Percentiles rank a stretch among this genome's conserved stretches.
These are phyloP conservation scores for Ctenopoma multispine DNA, from an alignment of 2,797 vertebrate species.

Conservation along the genomic window DNA sequence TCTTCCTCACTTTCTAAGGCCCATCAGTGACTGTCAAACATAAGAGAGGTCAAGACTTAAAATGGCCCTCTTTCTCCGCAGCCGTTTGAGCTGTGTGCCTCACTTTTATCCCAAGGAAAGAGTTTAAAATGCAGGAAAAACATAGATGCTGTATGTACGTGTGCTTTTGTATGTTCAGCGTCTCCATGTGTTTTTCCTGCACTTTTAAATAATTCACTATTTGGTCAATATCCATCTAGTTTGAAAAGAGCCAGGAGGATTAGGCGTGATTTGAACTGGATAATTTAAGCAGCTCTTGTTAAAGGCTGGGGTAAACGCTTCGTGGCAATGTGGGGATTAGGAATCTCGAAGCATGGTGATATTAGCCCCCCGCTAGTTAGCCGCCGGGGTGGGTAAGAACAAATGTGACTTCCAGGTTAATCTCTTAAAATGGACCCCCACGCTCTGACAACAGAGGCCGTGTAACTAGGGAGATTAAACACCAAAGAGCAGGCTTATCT, in stretches of 20 bases:
- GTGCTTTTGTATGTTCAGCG: background rate
- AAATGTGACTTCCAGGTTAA: slow-evolving; percentile 76
- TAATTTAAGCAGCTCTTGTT: slow-evolving; percentile 73
- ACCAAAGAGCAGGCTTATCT: slow-evolving; percentile 74
- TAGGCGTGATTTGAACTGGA: slow-evolving; percentile 70
- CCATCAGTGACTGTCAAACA: slow-evolving; percentile 60
- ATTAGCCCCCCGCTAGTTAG: slow-evolving; percentile 75
- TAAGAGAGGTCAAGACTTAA: slow-evolving; percentile 56
- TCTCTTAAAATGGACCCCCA: slow-evolving; percentile 73
- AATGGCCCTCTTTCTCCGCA: slow-evolving; percentile 34
- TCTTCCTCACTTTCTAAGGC: slow-evolving; percentile 55
- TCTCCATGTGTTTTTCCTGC: slow-evolving; percentile 6
- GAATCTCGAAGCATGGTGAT: slow-evolving; percentile 37
- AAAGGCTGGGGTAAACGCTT: slow-evolving; percentile 68
- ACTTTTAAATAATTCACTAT: slow-evolving; percentile 62
- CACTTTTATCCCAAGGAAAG: slow-evolving; percentile 35
- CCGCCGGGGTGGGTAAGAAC: slow-evolving; percentile 49
- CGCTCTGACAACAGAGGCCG: slow-evolving; percentile 76
- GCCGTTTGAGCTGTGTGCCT: slow-evolving; percentile 11
- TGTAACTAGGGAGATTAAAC: slow-evolving; percentile 79
- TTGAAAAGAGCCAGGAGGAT: slow-evolving; percentile 61
- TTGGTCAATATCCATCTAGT: slow-evolving; percentile 66
- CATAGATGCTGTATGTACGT: no score
- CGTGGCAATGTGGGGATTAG: slow-evolving; percentile 66
- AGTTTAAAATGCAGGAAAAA: slow-evolving; percentile 25